Base-by-base conservation (phyloP, 2,113 vertebrate species). In the Catharus minimus region DNA sequence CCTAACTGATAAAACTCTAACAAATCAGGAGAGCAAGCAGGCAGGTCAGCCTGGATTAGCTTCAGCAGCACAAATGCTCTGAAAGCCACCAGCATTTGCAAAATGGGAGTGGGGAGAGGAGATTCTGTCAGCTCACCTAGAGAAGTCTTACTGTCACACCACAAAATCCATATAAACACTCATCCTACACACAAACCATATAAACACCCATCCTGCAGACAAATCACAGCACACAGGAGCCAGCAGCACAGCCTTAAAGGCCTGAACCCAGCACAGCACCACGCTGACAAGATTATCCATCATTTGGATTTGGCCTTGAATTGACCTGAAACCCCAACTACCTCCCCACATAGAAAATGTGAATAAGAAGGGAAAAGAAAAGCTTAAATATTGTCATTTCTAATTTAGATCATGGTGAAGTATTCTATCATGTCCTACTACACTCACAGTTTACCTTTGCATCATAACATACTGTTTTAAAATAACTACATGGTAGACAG, bases 261-360 rank as follows among this genome's bases (percentile, higher is more conserved):
- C 65, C 73, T 67, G 66, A 74, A 47, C 36, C 56, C 80, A 44
- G 36, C 49, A 36, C 19, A 66, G 65, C 41, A 69, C 33, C 50
- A 46, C 2, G 1, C 30, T 12, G 53, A 52, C 41, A 58, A 36
- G n/a, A 49, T 74, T 10, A 88, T 47, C 82, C 14, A 10, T 75
- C 85, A 80, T 28, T 50, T 64, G 60, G 24, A 77, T 69, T 21
- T 68, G 79, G 71, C 85, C 74, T 73, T 26, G 39, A 64, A 62
- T 71, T 83, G 79, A 93, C 87, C 62, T 76, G 82, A 94, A 93
- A 91, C 57, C 56, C 68, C 76, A 80, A 50, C 47, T 24, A 39
- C 46, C 23, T 90, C 64, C 82, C 56, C 1, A 5, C 36, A 55
- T 1, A 76, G 33, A 88, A 87, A 76, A 46, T 10, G 38, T 28